Percentiles rank a stretch among this genome's conserved stretches.
phyloP scores from a whole-genome alignment of 2,888 invertebrate genomes.

The Harpagoxenus sublaevis region DNA sequence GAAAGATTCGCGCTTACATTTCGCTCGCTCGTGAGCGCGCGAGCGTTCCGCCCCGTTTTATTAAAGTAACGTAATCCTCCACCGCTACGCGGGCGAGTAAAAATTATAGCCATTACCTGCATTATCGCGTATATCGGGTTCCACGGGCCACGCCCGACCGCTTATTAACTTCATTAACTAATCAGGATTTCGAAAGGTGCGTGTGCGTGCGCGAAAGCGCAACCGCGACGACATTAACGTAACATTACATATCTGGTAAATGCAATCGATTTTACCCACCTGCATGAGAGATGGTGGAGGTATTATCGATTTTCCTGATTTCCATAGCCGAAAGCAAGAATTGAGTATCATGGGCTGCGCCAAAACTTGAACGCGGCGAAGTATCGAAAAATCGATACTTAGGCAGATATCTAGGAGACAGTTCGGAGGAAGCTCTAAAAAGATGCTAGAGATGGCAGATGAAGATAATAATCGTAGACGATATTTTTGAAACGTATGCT shows the following conservation, averaged over 20 bases:
- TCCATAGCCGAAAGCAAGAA: background rate
- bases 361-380: background rate
- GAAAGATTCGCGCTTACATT: conserved; percentile 34
- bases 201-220: conserved; percentile 31
- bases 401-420: background rate
- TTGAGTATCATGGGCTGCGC: background rate
- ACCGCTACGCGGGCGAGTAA: conserved; percentile 42
- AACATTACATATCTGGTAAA: conserved; percentile 28
- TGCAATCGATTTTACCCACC: conserved; percentile 39
- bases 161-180: conserved; percentile 57
- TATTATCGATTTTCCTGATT: background rate
- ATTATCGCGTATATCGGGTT: conserved; percentile 55
- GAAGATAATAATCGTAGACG: background rate
- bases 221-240: conserved; percentile 45
- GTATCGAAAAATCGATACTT: conserved; percentile 11
- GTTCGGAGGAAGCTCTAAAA: background rate
- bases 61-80: conserved; percentile 56
- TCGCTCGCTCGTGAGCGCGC: background rate
- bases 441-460: background rate
- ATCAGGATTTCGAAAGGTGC: conserved; percentile 55
- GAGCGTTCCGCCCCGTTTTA: conserved; percentile 39
- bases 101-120: conserved; percentile 55
- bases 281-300: conserved; percentile 1
- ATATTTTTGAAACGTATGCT: background rate
- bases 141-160: conserved; percentile 52